Percentiles rank a stretch among this genome's conserved stretches.
phyloP scores from a whole-genome alignment of 2,888 invertebrate genomes.

The Eurois occulta region DNA sequence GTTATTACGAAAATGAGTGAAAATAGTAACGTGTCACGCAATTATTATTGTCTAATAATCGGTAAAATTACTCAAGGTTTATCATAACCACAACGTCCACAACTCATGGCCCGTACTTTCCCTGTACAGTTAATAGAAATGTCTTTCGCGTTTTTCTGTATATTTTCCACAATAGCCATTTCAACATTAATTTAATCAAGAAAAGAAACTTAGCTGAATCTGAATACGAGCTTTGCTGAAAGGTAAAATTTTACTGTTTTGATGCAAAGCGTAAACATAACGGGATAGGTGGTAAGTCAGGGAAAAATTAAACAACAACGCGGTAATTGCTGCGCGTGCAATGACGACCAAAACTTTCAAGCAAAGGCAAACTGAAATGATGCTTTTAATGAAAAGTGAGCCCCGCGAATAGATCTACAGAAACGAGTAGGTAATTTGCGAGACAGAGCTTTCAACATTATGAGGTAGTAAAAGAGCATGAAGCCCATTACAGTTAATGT shows the following conservation, averaged over 20 bases:
- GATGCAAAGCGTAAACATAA: neutral
- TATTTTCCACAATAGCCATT: neutral
- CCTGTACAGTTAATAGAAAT: neutral
- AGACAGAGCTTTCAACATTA: conserved; percentile 62
- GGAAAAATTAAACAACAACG: neutral
- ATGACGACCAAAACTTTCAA: neutral
- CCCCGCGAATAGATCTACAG: conserved; percentile 33
- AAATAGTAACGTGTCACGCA: conserved; percentile 16
- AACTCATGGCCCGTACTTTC: neutral
- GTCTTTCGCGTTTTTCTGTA: neutral
- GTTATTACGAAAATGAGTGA: conserved; percentile 23
- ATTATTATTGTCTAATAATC: conserved; percentile 15
- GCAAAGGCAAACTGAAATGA: neutral
- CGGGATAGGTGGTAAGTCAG: neutral
- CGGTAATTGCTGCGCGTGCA: neutral
- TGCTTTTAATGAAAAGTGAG: conserved; percentile 22
- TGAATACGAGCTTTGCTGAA: neutral
- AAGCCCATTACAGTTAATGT: conserved; percentile 60
- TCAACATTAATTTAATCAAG: neutral
- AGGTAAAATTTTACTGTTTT: neutral
- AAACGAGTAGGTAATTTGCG: conserved; percentile 52
- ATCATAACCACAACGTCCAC: neutral
- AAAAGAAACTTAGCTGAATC: neutral
- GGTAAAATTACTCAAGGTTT: neutral
- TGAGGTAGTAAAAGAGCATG: conserved; percentile 60